Percentiles rank a stretch among this genome's conserved stretches.
These are phyloP conservation scores for Tetramorium parvispinum DNA, from an alignment of 1,140 invertebrate species.

Conservation along the genomic window DNA sequence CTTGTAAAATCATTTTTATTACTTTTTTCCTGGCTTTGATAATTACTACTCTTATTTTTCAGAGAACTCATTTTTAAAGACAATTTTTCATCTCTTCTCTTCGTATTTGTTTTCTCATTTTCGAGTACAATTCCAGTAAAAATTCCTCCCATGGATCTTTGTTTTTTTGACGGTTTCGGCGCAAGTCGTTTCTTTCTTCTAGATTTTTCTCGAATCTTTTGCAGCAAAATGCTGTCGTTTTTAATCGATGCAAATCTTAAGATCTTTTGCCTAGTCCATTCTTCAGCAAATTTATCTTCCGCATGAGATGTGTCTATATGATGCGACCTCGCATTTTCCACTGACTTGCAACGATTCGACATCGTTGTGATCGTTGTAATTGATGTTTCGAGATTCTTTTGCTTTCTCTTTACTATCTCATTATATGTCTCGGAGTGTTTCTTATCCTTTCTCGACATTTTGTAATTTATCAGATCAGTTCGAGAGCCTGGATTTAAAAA, in stretches of 20 bases:
- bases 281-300: not conserved
- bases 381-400: constrained; percentile 63
- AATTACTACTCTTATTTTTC: not conserved
- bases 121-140: not conserved
- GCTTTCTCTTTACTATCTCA: constrained; percentile 76
- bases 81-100: not conserved
- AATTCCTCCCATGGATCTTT: not conserved
- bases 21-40: not conserved
- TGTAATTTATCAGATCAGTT: constrained; percentile 77
- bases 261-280: not conserved
- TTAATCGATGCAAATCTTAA: constrained; percentile 24
- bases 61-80: not conserved
- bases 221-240: constrained; percentile 58
- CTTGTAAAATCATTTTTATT: not conserved
- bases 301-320: not conserved
- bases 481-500: constrained; percentile 78
- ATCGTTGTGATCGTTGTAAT: constrained; percentile 59
- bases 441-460: constrained; percentile 83
- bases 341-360: not conserved
- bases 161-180: constrained; percentile 54
- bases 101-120: not conserved
- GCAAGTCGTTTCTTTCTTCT: constrained; percentile 64
- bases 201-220: constrained; percentile 67
- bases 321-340: not conserved
- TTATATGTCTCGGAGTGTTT: constrained; percentile 83